These are phyloP conservation scores for Microcebus tavaratra DNA, from an alignment of 2,113 vertebrate genomes.

Conservation along the genomic window DNA sequence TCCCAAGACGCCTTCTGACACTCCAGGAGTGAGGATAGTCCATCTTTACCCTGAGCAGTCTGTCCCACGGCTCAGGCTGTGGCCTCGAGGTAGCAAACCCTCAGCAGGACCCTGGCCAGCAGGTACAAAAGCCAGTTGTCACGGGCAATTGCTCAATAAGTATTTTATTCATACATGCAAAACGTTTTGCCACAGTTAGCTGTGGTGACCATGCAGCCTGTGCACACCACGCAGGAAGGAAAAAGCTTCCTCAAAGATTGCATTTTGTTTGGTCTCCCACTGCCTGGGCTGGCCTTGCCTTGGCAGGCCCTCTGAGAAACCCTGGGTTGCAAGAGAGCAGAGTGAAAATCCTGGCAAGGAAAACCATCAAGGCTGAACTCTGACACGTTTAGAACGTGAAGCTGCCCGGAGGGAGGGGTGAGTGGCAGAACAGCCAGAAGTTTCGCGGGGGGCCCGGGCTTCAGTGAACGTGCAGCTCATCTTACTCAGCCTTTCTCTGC, in stretches of 20 bases:
- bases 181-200: too few relatives aligned
- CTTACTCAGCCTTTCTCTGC: neutral
- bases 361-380: neutral
- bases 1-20: neutral
- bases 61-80: neutral
- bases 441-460: neutral
- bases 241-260: neutral
- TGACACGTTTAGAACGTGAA: neutral
- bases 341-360: neutral
- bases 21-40: neutral
- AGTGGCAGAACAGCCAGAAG: neutral
- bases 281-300: too few relatives aligned
- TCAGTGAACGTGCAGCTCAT: conserved; percentile 52
- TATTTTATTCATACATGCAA: neutral
- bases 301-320: neutral
- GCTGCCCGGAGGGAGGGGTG: neutral
- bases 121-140: neutral
- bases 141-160: too few relatives aligned
- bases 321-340: neutral
- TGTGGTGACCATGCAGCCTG: neutral
- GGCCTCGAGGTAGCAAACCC: neutral
- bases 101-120: neutral
- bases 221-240: neutral
- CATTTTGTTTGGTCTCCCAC: neutral
- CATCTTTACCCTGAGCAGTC: too few relatives aligned